These are phyloP conservation scores for Adelosebastes latens DNA, from an alignment of 2,797 vertebrate genomes.

Conservation along the genomic window DNA sequence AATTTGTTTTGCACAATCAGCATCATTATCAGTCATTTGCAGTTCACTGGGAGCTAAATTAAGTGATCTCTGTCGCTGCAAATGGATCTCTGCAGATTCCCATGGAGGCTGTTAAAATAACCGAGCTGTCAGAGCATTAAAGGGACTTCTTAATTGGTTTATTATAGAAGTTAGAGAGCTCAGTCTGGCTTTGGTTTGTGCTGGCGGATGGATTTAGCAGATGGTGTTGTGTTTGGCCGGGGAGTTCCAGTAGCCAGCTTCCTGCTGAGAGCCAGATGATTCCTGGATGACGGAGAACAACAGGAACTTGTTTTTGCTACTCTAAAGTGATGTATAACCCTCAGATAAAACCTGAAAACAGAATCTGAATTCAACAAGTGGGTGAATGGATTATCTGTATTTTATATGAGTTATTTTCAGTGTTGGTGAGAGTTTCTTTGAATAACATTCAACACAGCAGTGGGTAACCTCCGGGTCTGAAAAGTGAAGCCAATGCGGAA, in stretches of 20 bases:
- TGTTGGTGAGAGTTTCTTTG: neutral
- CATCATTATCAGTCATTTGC: neutral
- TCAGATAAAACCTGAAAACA: neutral
- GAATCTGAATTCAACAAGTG: neutral
- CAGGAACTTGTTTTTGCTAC: constrained; percentile 32
- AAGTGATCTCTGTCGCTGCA: neutral
- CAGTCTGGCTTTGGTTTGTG: constrained; percentile 9
- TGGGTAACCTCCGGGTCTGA: no score
- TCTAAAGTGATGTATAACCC: neutral
- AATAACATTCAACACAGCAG: neutral
- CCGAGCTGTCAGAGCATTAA: constrained; percentile 16
- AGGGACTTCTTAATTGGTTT: constrained; percentile 32
- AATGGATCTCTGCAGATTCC: constrained; percentile 4
- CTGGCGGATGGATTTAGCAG: constrained; percentile 50
- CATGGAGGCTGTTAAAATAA: constrained; percentile 15
- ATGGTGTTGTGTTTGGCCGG: constrained; percentile 60
- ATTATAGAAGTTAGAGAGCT: constrained; percentile 24
- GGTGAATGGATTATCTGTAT: neutral
- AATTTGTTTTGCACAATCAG: neutral
- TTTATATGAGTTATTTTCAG: neutral
- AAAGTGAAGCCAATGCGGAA: no score
- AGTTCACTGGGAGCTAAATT: neutral
- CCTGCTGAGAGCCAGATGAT: constrained; percentile 37
- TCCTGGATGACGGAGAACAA: constrained; percentile 38
- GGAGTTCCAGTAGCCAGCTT: constrained; percentile 18